phyloP scores from a whole-genome alignment of 2,888 invertebrate species.

The Selenia dentaria region DNA sequence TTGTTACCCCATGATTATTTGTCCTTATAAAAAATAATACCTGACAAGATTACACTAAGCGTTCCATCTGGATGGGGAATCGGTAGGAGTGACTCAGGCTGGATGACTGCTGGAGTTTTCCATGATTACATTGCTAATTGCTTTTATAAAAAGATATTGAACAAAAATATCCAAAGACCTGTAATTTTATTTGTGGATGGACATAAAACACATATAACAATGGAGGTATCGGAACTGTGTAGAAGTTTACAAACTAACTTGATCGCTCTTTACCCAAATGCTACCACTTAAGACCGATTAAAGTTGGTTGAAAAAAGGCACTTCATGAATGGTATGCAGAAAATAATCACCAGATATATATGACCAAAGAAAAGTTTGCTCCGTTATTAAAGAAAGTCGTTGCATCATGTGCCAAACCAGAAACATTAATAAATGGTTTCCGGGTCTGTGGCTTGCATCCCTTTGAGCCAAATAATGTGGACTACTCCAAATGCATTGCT shows the following conservation, averaged over 20 bases:
- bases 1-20: neutral
- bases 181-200: too few species aligned
- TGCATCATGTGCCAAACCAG: neutral
- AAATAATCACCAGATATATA: neutral
- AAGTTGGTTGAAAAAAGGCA: constrained; percentile 1
- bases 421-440: constrained; percentile 4
- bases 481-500: constrained; percentile 1
- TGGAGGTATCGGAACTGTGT: neutral
- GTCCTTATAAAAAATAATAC: neutral
- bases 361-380: constrained; percentile 4
- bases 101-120: too few species aligned
- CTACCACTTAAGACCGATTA: neutral
- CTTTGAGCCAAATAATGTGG: constrained; percentile 2
- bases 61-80: too few species aligned
- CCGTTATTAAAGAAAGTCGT: neutral
- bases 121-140: too few species aligned
- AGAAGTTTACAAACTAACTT: neutral
- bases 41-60: too few species aligned
- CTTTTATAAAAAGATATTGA: too few species aligned
- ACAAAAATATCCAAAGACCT: too few species aligned
- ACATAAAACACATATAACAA: too few species aligned
- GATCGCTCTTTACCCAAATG: neutral
- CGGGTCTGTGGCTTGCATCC: neutral
- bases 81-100: too few species aligned
- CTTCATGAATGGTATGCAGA: neutral